Base-by-base conservation (phyloP, 1,140 invertebrate genomes). In the Heterodera carotae region DNA sequence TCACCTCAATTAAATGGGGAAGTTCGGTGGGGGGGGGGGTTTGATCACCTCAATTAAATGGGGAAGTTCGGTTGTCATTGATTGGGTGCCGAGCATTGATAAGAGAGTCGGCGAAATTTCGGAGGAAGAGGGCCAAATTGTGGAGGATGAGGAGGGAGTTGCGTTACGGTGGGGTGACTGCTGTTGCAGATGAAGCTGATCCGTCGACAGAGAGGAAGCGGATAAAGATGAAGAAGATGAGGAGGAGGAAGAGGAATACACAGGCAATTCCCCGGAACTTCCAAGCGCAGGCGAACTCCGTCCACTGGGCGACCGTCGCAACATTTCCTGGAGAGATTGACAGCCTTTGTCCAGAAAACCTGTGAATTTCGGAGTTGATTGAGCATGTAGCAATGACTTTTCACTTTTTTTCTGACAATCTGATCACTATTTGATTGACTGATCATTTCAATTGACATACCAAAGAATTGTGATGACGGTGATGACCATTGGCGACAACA, bases 1-100 rank as follows among this genome's bases (percentile, higher is more conserved):
- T 43, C 12, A 56, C 48, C 18, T 56, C 48, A 68, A 56, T 79
- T 27, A 80, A 79, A 81, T 56, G 33, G 59, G 27, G 53, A 53
- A 43, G 39, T 39, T 34, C 43, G 5, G 31, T 33, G n/a, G n/a
- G n/a, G n/a, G n/a, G n/a, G n/a, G n/a, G n/a, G n/a, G n/a, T n/a
- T n/a, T n/a, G n/a, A 43, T 43, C 12, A 56, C 48, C 18, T 56
- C 48, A 68, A 56, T 79, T 27, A 80, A 79, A 81, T 56, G 33
- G 59, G 27, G 53, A 53, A 43, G 39, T 39, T 34, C 43, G 5
- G 31, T 33, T 33, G 56, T 25, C 53, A n/a, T 64, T 18, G 43
- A 15, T 18, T 66, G 62, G 27, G 29, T n/a, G n/a, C 62, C 62
- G 29, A 66, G 62, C 62, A 66, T 66, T 29, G 62, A 66, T 25